Evolutionary conservation across 2,797 vertebrate species (phyloP), one percentile per base, ranked within the genome.

Genomic region (Sciaenops ocellatus): DNA sequence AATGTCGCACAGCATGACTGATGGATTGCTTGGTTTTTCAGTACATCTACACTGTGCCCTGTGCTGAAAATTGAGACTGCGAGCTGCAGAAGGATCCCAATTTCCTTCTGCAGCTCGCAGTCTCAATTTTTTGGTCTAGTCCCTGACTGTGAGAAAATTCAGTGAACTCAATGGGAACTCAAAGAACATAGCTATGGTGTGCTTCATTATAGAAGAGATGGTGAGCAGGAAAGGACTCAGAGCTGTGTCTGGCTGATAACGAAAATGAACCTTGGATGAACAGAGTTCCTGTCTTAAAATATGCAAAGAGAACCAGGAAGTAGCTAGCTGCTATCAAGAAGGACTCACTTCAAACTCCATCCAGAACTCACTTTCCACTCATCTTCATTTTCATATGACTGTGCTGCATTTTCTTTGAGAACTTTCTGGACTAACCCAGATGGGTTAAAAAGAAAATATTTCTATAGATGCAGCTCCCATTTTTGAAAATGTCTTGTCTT

Each of bases 181-280:
- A 80, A 78, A 86, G 82, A 88, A 82, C 82, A 81, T 41, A 69
- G 75, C 85, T 64, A 72, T 42, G 75, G 64, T 79, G 77, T 67
- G 82, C 80, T 90, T 83, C 76, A 90, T 91, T 86, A 90, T 73
- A 79, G 69, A 82, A 42, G 87, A 85, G 89, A 92, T 85, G 85
- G 82, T 41, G 86, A 84, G 82, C 73, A 60, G 82, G 83, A 79
- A 84, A 79, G 78, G 75, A 75, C 46, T 83, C 80, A 48, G 85
- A 83, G 88, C 87, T 92, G 90, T 61, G 71, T 73, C 85, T 67
- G 55, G 76, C 85, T 91, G 92, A 93, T 92, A 92, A 93, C 81
- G 17, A 71, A 91, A 91, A 90, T 82, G 73, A 90, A 83, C 69
- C 73, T 5, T 5, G 79, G 76, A 90, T 83, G 83, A 89, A 46